A percentile compares a stretch with the other conserved stretches of the same genome.
Evolutionary conservation across 1,140 invertebrate genomes (phyloP).

Genomic region (Cotesia chilonis): DNA sequence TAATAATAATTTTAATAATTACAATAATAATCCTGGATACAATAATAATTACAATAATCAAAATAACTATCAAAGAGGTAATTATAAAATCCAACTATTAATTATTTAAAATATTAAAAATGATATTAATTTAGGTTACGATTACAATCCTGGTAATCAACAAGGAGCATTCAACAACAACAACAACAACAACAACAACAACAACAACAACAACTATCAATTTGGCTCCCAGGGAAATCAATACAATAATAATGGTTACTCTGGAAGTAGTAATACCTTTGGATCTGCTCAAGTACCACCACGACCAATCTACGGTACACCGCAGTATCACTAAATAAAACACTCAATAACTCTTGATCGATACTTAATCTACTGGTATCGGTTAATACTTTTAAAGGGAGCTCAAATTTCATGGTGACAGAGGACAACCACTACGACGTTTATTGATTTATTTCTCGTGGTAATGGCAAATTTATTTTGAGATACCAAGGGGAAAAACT

Average conservation of each 20-base stretch:
- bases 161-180: conserved; percentile 47
- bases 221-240: conserved; percentile 65
- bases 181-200: conserved; percentile 55
- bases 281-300: conserved; percentile 44
- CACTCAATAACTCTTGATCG: conserved; percentile 10
- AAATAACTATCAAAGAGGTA: conserved; percentile 26
- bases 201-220: conserved; percentile 63
- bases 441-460: too few species aligned
- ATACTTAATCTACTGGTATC: conserved; percentile 16
- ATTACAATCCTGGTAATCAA: conserved; percentile 46
- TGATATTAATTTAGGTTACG: conserved; percentile 41
- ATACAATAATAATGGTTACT: conserved; percentile 57
- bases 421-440: neutral
- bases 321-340: conserved; percentile 62
- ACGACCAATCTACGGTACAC: conserved; percentile 65
- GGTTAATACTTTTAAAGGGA: conserved; percentile 3
- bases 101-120: conserved; percentile 24
- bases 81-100: conserved; percentile 21
- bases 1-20: conserved; percentile 43
- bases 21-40: conserved; percentile 14
- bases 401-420: neutral
- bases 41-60: conserved; percentile 22
- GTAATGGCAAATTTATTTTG: neutral
- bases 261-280: conserved; percentile 43
- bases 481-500: neutral